phyloP scores from a whole-genome alignment of 1,140 invertebrate species.

The Drosophila parabipectinata region DNA sequence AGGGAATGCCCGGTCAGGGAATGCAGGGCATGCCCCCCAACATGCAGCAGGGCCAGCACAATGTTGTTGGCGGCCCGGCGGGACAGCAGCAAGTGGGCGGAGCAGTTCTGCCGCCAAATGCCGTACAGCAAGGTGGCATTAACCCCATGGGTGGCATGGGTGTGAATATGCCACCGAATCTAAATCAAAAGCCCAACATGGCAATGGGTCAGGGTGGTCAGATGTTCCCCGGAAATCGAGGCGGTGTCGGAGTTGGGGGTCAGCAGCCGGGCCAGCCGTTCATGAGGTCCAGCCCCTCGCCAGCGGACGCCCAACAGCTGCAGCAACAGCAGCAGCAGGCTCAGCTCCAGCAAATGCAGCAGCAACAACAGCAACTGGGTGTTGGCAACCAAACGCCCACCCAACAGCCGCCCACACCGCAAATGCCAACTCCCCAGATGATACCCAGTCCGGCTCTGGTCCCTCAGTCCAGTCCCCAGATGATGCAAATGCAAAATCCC shows the following conservation, averaged over 20 bases:
- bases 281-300: constrained; percentile 86
- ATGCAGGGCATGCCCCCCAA: constrained; percentile 77
- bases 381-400: constrained; percentile 84
- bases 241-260: constrained; percentile 52
- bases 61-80: constrained; percentile 62
- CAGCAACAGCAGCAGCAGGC: constrained; percentile 62
- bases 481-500: constrained; percentile 85
- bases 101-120: constrained; percentile 59
- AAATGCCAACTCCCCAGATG: constrained; percentile 85
- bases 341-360: constrained; percentile 56
- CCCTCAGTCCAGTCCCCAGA: constrained; percentile 88
- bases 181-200: constrained; percentile 72
- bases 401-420: constrained; percentile 61
- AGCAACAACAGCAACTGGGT: constrained; percentile 57
- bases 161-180: constrained; percentile 75
- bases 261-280: constrained; percentile 83
- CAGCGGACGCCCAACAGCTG: constrained; percentile 69
- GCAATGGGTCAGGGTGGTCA: constrained; percentile 65
- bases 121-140: constrained; percentile 65
- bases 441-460: constrained; percentile 89
- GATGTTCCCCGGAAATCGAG: constrained; percentile 70
- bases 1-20: constrained; percentile 47
- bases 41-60: constrained; percentile 67
- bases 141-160: constrained; percentile 74
- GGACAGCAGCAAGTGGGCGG: constrained; percentile 70